phyloP scores from a whole-genome alignment of 2,797 vertebrate species.

The Sebastes nivosus region DNA sequence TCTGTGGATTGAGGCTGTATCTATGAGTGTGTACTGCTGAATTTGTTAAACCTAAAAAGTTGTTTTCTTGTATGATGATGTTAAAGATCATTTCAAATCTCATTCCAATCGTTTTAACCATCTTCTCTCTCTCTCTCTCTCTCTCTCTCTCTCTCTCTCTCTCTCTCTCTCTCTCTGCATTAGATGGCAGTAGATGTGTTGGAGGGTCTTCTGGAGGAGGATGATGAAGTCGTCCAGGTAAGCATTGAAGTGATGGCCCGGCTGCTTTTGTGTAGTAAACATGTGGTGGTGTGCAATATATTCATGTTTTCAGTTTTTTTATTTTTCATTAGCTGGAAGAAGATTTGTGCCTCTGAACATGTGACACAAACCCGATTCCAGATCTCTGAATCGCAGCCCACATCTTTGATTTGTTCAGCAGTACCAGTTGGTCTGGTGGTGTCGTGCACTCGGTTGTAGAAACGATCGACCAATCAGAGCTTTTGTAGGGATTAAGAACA shows the following conservation, averaged over 20 bases:
- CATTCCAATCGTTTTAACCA: neutral
- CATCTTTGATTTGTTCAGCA: neutral
- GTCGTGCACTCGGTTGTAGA: neutral
- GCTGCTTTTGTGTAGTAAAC: neutral
- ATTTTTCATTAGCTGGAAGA: neutral
- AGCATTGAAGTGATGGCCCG: slow-evolving; percentile 18
- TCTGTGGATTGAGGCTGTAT: neutral
- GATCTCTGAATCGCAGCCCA: neutral
- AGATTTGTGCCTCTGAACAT: neutral
- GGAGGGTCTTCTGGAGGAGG: slow-evolving; percentile 86
- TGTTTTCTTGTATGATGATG: neutral
- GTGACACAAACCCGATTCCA: neutral
- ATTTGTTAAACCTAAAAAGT: neutral
- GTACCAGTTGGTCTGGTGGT: neutral
- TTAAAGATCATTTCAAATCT: neutral
- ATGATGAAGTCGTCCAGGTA: slow-evolving; percentile 88
- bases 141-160: neutral
- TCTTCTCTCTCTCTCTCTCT: neutral
- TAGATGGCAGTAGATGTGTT: slow-evolving; percentile 84
- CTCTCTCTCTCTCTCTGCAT: neutral
- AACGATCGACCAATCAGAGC: neutral
- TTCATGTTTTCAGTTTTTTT: neutral
- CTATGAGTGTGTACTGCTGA: neutral
- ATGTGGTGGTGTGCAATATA: neutral
- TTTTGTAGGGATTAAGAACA: neutral